Percentiles rank a stretch among this genome's conserved stretches.
Conservation (phyloP, 2,888 invertebrate species). For the Eustalomyia histrio region DNA sequence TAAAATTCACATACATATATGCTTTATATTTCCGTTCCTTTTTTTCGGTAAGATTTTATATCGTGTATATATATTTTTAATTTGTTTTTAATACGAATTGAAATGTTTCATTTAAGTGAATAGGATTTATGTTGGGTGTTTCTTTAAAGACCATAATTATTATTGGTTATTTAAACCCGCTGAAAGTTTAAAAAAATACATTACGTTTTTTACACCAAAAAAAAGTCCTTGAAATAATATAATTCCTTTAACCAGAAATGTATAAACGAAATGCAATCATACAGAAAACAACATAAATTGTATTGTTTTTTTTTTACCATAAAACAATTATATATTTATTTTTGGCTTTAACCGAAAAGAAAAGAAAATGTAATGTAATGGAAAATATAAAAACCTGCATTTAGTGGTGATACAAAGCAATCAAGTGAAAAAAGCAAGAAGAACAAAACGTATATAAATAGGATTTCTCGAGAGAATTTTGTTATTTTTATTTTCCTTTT, state of each 20-base stretch:
- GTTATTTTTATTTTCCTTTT: no score
- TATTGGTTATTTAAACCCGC: no score
- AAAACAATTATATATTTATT: conserved; percentile 1
- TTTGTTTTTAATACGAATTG: no score
- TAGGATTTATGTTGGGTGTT: no score
- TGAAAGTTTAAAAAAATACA: no score
- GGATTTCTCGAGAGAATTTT: no score
- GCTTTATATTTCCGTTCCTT: no score
- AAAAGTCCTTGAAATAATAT: neutral
- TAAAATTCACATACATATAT: no score
- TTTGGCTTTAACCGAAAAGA: neutral
- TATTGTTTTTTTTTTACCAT: conserved; percentile 7
- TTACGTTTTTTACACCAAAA: neutral
- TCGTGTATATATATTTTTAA: no score
- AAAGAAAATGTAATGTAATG: neutral
- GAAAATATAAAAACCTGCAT: neutral
- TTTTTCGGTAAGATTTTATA: no score
- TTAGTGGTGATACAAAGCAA: neutral
- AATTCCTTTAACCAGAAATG: neutral
- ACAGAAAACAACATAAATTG: conserved; percentile 26
- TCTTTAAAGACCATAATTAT: no score
- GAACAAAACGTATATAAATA: neutral
- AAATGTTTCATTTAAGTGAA: no score
- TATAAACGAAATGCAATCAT: conserved; percentile 7
- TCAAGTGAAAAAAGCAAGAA: neutral